Evolutionary conservation across 2,888 invertebrate species (phyloP).

Genomic region (Pemphredon lugubris): DNA sequence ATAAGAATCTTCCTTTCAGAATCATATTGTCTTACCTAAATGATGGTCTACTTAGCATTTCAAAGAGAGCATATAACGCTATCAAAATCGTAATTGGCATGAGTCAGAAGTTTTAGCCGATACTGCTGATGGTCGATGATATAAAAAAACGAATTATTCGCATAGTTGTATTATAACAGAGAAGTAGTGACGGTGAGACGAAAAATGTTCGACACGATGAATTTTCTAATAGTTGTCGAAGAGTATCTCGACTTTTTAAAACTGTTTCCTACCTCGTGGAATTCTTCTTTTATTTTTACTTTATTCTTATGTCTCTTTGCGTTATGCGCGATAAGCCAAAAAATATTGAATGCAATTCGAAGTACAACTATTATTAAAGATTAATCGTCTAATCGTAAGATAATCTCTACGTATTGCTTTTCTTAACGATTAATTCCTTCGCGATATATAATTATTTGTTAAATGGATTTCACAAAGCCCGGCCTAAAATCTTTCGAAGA

Average conservation of each 20-base stretch:
- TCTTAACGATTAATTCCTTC: constrained; percentile 31
- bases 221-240: constrained; percentile 1
- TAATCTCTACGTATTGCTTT: constrained; percentile 61
- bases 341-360: constrained; percentile 30
- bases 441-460: constrained; percentile 16
- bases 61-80: constrained; percentile 28
- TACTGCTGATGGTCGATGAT: constrained; percentile 14
- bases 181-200: too few relatives aligned
- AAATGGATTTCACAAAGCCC: constrained; percentile 41
- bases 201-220: constrained; percentile 7
- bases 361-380: constrained; percentile 33
- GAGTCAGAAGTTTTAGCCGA: constrained; percentile 20
- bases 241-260: constrained; percentile 10
- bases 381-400: constrained; percentile 38
- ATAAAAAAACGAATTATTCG: constrained; percentile 39
- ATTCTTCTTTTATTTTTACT: neutral
- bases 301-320: neutral
- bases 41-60: constrained; percentile 28
- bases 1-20: constrained; percentile 21
- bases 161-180: constrained; percentile 35
- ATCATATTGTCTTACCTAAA: constrained; percentile 36
- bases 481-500: constrained; percentile 27
- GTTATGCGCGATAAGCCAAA: constrained; percentile 21
- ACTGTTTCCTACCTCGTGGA: neutral
- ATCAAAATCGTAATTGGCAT: constrained; percentile 37